These are phyloP conservation scores for Drosophila equinoxialis DNA, from an alignment of 1,140 invertebrate genomes.

Conservation along the genomic window DNA sequence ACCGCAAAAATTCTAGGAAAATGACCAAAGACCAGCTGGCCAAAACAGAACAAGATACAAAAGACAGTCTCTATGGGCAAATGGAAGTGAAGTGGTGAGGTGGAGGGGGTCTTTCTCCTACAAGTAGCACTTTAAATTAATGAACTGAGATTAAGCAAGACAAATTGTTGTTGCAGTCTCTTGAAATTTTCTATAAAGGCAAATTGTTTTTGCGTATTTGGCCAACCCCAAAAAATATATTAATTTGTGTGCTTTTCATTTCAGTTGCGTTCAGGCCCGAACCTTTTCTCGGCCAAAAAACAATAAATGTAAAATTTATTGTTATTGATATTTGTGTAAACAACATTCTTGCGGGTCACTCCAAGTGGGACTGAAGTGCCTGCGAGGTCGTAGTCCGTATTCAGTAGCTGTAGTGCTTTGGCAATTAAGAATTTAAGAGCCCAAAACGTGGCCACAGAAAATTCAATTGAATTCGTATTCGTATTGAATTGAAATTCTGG, in stretches of 20 bases:
- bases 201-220: slow-evolving; percentile 69
- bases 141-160: slow-evolving; percentile 80
- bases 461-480: slow-evolving; percentile 11
- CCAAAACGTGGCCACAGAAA: slow-evolving; percentile 45
- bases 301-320: slow-evolving; percentile 77
- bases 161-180: slow-evolving; percentile 66
- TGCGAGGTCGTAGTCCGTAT: not conserved
- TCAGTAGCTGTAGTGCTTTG: not conserved
- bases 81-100: not conserved
- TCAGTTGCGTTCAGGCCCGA: slow-evolving; percentile 3
- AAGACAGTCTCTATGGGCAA: not conserved
- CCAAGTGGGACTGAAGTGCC: not conserved
- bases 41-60: not conserved
- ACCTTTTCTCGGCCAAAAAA: slow-evolving; percentile 21
- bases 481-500: slow-evolving; percentile 41
- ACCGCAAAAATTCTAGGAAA: slow-evolving; percentile 29
- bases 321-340: slow-evolving; percentile 78
- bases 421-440: slow-evolving; percentile 70
- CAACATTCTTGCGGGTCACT: slow-evolving; percentile 32
- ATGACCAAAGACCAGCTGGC: slow-evolving; percentile 14
- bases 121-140: slow-evolving; percentile 80
- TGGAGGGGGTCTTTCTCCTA: slow-evolving; percentile 15
- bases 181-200: slow-evolving; percentile 52
- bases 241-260: slow-evolving; percentile 55
- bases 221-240: slow-evolving; percentile 48